Conservation (phyloP, 37 sponge, comb jelly and placozoan genomes). For the Lycopodina hypogea region DNA sequence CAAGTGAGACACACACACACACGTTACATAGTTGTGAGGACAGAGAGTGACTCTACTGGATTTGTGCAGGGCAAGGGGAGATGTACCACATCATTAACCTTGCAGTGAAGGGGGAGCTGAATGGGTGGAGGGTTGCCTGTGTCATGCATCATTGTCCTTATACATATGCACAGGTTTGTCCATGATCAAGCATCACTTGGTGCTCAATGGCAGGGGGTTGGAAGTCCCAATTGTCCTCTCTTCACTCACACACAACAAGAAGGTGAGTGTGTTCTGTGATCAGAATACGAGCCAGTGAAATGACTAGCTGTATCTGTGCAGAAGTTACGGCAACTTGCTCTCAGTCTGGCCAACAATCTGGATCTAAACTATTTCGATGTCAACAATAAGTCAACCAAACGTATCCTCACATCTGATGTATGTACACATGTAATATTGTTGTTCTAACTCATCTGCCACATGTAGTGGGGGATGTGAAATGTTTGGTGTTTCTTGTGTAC, state of each 20-base stretch:
- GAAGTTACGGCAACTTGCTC: conserved; percentile 32
- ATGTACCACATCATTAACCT: too few species aligned
- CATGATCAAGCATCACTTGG: conserved; percentile 27
- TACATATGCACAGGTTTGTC: too few species aligned
- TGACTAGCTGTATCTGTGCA: neutral
- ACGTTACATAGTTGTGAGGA: neutral
- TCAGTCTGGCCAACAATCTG: conserved; percentile 24
- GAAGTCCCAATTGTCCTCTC: conserved; percentile 30
- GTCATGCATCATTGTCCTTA: too few species aligned
- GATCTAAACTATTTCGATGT: conserved; percentile 51
- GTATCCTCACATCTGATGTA: conserved; percentile 35
- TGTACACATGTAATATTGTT: too few species aligned
- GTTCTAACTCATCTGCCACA: too few species aligned
- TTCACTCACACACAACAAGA: conserved; percentile 21
- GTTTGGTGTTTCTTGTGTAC: too few species aligned
- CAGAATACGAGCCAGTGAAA: neutral
- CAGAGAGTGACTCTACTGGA: too few species aligned
- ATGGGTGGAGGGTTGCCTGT: too few species aligned
- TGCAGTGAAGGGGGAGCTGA: too few species aligned
- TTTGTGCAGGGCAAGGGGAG: too few species aligned
- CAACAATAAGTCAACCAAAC: conserved; percentile 42
- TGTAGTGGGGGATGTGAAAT: too few species aligned
- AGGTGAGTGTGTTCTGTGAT: conserved; percentile 12
- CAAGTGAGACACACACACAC: neutral
- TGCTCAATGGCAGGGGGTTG: conserved; percentile 38